phyloP scores from a whole-genome alignment of 2,888 invertebrate genomes.

The Amiota mariae region DNA sequence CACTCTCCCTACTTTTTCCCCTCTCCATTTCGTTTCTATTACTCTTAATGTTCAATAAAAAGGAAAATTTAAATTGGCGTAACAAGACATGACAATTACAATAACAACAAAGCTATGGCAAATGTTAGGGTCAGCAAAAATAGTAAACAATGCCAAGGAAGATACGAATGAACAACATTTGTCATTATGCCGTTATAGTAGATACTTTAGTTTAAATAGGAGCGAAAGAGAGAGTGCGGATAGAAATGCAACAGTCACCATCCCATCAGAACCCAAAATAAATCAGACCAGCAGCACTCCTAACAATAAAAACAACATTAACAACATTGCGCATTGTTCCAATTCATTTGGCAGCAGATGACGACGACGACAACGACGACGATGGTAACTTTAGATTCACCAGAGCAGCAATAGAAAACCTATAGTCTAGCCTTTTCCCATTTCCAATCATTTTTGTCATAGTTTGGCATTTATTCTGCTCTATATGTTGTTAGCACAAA shows the following conservation, averaged over 20 bases:
- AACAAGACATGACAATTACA: slow-evolving; percentile 46
- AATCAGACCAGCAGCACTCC: slow-evolving; percentile 4
- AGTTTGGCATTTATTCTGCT: slow-evolving; percentile 19
- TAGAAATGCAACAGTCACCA: slow-evolving; percentile 16
- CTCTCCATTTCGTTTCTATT: too few relatives aligned
- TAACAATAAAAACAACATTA: not conserved
- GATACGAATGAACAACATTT: slow-evolving; percentile 4
- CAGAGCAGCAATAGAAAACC: slow-evolving; percentile 2
- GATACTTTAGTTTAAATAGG: not conserved
- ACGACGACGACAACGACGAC: too few relatives aligned
- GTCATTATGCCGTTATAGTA: not conserved
- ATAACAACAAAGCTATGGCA: slow-evolving; percentile 34
- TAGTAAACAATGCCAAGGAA: slow-evolving; percentile 53
- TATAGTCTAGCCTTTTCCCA: not conserved
- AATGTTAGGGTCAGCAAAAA: slow-evolving; percentile 49
- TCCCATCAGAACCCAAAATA: not conserved
- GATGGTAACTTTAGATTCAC: too few relatives aligned
- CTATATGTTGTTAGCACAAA: not conserved
- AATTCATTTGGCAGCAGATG: slow-evolving; percentile 55
- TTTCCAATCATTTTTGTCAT: slow-evolving; percentile 21
- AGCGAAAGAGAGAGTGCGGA: too few relatives aligned
- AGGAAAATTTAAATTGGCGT: slow-evolving; percentile 54
- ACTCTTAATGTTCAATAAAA: too few relatives aligned
- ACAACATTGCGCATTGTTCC: slow-evolving; percentile 50
- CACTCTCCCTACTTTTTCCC: slow-evolving; percentile 4